Conservation (phyloP, 2,888 invertebrate genomes). For the Melieria crassipennis region DNA sequence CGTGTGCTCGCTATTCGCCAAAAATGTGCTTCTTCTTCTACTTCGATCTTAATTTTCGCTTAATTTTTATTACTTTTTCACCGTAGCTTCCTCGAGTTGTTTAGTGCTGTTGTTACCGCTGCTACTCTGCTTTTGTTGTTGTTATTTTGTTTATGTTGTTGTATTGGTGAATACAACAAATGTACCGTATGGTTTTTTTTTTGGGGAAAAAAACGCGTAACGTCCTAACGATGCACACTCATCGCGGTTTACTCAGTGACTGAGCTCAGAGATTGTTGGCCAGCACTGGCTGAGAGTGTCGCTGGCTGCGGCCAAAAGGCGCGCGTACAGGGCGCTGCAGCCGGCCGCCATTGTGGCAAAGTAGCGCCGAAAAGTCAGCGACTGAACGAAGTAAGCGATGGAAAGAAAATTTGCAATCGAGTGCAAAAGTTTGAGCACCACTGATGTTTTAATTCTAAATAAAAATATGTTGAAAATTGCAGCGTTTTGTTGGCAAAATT, state of each 20-base stretch:
- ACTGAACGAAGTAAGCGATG: no score
- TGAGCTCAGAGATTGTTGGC: constrained; percentile 45
- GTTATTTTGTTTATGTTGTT: constrained; percentile 40
- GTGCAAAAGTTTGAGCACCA: no score
- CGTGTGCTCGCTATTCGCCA: constrained; percentile 9
- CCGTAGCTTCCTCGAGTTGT: constrained; percentile 34
- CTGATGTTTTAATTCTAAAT: no score
- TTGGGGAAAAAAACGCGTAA: constrained; percentile 47
- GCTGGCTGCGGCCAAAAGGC: background rate
- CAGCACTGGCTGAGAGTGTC: constrained; percentile 13
- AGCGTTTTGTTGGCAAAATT: no score
- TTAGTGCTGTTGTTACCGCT: constrained; percentile 30
- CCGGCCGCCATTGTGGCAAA: no score
- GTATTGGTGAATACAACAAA: constrained; percentile 42
- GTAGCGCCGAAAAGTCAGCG: no score
- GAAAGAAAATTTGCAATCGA: no score
- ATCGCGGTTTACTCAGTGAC: constrained; percentile 61
- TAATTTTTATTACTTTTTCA: constrained; percentile 16
- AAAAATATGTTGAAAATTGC: no score
- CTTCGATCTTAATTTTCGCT: constrained; percentile 26
- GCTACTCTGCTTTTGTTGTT: constrained; percentile 34
- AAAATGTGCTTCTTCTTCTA: constrained; percentile 16
- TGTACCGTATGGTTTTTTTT: constrained; percentile 44
- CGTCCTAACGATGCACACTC: constrained; percentile 56
- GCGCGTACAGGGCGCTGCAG: constrained; percentile 12